These are phyloP conservation scores for Drosophila subobscura DNA, from an alignment of 1,140 invertebrate genomes.

Conservation along the genomic window DNA sequence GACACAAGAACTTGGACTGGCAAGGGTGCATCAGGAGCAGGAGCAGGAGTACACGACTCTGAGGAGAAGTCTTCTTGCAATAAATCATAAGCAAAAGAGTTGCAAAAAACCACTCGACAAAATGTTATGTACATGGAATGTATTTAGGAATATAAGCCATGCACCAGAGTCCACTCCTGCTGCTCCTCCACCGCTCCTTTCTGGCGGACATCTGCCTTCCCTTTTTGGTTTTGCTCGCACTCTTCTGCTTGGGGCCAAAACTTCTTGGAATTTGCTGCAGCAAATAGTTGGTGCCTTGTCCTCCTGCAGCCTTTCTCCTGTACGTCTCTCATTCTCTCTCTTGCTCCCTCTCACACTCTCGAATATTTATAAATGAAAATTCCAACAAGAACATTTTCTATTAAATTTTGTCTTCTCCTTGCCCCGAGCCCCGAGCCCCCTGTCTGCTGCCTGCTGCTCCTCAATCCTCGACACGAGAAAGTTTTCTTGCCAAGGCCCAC, in stretches of 20 bases:
- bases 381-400: conserved; percentile 82
- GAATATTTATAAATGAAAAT: conserved; percentile 81
- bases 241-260: conserved; percentile 47
- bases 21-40: background rate
- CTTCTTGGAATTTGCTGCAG: conserved; percentile 75
- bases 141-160: conserved; percentile 42
- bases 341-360: conserved; percentile 14
- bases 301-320: conserved; percentile 2
- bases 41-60: too few species aligned
- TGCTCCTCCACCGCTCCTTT: background rate
- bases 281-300: conserved; percentile 61
- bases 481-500: conserved; percentile 73
- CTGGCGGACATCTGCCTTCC: background rate
- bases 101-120: conserved; percentile 49
- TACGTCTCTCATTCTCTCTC: background rate
- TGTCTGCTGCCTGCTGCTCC: conserved; percentile 5
- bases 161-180: conserved; percentile 43
- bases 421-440: conserved; percentile 35
- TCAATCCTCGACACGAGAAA: conserved; percentile 66
- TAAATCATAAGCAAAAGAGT: conserved; percentile 54
- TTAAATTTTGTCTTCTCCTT: conserved; percentile 71
- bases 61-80: conserved; percentile 21
- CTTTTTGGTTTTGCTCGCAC: too few species aligned
- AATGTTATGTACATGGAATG: conserved; percentile 46
- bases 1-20: conserved; percentile 8